Percentiles rank a stretch among this genome's conserved stretches.
Conservation (phyloP, 2,113 vertebrate genomes). For the Mellivora capensis region DNA sequence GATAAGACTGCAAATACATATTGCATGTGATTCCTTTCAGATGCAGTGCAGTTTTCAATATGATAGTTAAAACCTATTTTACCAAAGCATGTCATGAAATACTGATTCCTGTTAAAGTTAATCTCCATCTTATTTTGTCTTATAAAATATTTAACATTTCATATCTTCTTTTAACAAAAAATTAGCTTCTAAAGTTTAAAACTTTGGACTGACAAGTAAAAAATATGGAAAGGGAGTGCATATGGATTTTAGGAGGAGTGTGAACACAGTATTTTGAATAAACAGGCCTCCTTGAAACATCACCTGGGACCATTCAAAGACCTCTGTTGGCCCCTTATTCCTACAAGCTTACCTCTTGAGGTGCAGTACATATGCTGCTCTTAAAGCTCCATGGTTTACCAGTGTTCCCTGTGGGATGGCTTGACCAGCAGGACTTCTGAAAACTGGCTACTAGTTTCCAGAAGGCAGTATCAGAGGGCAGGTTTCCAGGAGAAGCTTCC, state of each 20-base stretch:
- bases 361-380: not conserved
- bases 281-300: not conserved
- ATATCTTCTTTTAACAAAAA: not conserved
- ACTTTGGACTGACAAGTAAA: not conserved
- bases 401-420: not conserved
- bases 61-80: slow-evolving; percentile 48
- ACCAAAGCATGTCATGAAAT: slow-evolving; percentile 44
- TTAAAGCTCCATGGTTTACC: not conserved
- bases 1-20: slow-evolving; percentile 18
- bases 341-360: not conserved
- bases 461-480: not conserved
- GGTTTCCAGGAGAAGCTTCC: not conserved
- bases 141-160: slow-evolving; percentile 50
- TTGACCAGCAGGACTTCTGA: not conserved
- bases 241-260: not conserved
- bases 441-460: not conserved
- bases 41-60: slow-evolving; percentile 34
- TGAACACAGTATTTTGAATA: not conserved
- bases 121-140: slow-evolving; percentile 36
- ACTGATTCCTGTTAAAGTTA: slow-evolving; percentile 33
- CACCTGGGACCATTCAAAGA: not conserved
- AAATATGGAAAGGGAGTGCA: not conserved
- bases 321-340: not conserved
- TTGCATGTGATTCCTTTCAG: slow-evolving; percentile 19
- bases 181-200: slow-evolving; percentile 27